Percentiles rank a stretch among this genome's conserved stretches.
Evolutionary conservation across 2,888 invertebrate genomes (phyloP).

Genomic region (Pseudococcus viburni): DNA sequence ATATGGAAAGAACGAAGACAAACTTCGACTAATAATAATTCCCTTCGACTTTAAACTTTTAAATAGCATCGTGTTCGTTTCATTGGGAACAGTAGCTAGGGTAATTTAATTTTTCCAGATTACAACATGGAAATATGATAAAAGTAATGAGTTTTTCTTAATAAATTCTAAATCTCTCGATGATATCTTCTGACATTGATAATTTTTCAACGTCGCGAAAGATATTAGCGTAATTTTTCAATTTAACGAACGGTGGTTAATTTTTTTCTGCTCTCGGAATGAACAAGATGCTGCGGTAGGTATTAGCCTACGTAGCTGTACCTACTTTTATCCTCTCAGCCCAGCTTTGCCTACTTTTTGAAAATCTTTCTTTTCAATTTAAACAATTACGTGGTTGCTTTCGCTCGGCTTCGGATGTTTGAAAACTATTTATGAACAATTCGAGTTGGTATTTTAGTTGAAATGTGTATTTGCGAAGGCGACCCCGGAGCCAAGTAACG

Average conservation of each 20-base stretch:
- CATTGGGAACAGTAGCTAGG: not conserved
- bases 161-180: slow-evolving; percentile 50
- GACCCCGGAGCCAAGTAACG: not conserved
- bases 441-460: not conserved
- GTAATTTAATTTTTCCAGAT: slow-evolving; percentile 15
- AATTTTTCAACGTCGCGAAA: slow-evolving; percentile 37
- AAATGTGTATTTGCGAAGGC: not conserved
- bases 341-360: not conserved
- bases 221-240: slow-evolving; percentile 34
- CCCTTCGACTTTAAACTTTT: not conserved
- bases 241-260: slow-evolving; percentile 16
- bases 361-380: slow-evolving; percentile 22
- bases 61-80: not conserved
- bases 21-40: slow-evolving; percentile 3
- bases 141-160: slow-evolving; percentile 35
- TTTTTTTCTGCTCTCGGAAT: not conserved
- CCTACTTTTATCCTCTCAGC: not conserved
- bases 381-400: not conserved
- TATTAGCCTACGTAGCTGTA: not conserved
- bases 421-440: slow-evolving; percentile 19
- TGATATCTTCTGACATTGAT: slow-evolving; percentile 24
- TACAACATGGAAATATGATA: slow-evolving; percentile 39
- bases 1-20: not conserved
- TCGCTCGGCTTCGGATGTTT: not conserved
- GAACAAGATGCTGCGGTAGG: not conserved